A percentile compares a stretch with the other conserved stretches of the same genome.
These are phyloP conservation scores for Tylochromis polylepis DNA, from an alignment of 2,113 vertebrate species.

Conservation along the genomic window DNA sequence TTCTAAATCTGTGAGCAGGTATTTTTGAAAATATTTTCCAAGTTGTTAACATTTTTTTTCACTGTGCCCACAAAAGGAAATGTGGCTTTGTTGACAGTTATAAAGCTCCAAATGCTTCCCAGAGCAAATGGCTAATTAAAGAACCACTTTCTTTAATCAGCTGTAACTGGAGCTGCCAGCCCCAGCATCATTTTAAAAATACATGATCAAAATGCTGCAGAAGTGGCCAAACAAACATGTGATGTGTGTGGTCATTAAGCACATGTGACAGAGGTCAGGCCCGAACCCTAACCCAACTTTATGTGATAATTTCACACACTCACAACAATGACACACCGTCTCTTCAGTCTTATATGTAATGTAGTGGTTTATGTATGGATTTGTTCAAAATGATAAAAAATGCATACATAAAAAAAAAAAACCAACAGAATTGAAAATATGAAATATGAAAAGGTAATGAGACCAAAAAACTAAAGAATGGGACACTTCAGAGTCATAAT, in stretches of 20 bases:
- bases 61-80: neutral
- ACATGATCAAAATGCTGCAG: neutral
- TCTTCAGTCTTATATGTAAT: neutral
- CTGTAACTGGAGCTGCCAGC: neutral
- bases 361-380: neutral
- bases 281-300: too few species aligned
- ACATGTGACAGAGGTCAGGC: constrained; percentile 43
- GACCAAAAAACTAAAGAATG: too few species aligned
- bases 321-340: neutral
- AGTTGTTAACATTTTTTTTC: neutral
- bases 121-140: neutral
- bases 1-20: neutral
- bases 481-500: too few species aligned
- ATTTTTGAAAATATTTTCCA: neutral
- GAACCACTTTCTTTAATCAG: neutral
- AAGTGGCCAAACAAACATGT: neutral
- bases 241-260: constrained; percentile 29
- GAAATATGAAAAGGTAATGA: neutral
- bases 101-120: neutral
- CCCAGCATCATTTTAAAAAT: neutral
- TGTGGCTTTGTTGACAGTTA: neutral
- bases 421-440: too few species aligned
- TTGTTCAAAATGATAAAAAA: neutral
- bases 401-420: too few species aligned
- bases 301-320: neutral